Percentiles rank a stretch among this genome's conserved stretches.
Evolutionary conservation across 2,888 invertebrate species (phyloP).

Genomic region (Dione juno): DNA sequence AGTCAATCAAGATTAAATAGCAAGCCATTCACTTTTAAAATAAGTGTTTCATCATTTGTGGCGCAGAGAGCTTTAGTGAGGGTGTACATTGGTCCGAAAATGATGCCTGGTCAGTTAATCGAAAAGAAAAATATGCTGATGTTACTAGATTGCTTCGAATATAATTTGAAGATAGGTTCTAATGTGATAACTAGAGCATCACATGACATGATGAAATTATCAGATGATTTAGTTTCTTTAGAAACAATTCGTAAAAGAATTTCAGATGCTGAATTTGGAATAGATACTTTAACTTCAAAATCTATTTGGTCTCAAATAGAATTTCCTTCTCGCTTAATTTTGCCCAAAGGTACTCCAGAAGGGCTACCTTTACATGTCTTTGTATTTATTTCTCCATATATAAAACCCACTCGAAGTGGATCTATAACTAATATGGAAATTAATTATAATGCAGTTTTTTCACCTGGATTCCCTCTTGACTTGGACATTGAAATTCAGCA

Average conservation of each 20-base stretch:
- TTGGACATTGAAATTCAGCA: constrained; percentile 81
- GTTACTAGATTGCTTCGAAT: constrained; percentile 84
- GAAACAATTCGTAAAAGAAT: constrained; percentile 84
- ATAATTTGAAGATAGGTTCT: constrained; percentile 84
- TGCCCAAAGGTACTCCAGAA: constrained; percentile 87
- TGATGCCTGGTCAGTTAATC: constrained; percentile 81
- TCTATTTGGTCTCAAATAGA: constrained; percentile 81
- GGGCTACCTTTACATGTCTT: constrained; percentile 87
- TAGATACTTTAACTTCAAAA: constrained; percentile 78
- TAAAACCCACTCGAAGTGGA: constrained; percentile 59
- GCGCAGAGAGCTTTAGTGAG: constrained; percentile 84
- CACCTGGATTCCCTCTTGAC: constrained; percentile 89
- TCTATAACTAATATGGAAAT: constrained; percentile 69
- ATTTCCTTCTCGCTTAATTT: constrained; percentile 86
- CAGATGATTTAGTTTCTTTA: constrained; percentile 85
- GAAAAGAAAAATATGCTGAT: constrained; percentile 83
- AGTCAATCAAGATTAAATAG: constrained; percentile 87
- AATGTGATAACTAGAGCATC: constrained; percentile 86
- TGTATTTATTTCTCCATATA: constrained; percentile 84
- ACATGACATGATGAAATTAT: constrained; percentile 83
- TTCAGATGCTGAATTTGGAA: constrained; percentile 80
- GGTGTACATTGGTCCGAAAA: constrained; percentile 88
- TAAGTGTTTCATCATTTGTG: constrained; percentile 85
- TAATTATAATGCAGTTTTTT: constrained; percentile 64
- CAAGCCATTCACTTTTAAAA: constrained; percentile 87